Evolutionary conservation across 2,113 vertebrate genomes (phyloP), one percentile per base, ranked within the genome.

Genomic region (Tachysurus vachellii): DNA sequence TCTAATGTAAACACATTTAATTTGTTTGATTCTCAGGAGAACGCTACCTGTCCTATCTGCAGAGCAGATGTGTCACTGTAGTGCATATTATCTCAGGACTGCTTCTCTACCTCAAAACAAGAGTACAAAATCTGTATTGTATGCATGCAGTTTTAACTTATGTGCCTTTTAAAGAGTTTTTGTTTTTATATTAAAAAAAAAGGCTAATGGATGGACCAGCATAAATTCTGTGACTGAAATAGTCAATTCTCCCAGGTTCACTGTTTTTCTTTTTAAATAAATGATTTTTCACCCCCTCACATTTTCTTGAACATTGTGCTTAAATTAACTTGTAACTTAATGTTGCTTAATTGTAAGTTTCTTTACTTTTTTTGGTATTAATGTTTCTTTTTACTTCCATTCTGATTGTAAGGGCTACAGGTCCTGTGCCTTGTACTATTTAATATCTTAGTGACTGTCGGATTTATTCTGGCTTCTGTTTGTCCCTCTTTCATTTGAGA

Each of bases 31-130:
- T 42, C 61, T 50, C 91, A 96, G 95, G 94, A 95, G 7, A 96
- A 94, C 87, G 8, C 88, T 88, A 95, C 93, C 17, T 96, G 95
- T 90, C 95, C 95, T 0, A 94, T 95, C 86, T 96, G 95, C 92
- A 92, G 95, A 89, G 93, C 87, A 0, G 93, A 95, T 90, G 91
- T 95, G 62, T 91, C 92, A 0, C 90, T 93, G 9, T 62, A 85
- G 2, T 73, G 56, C 73, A 3, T 50, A 16, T 66, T 62, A 66
- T 36, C 73, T 85, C 82, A 87, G 77, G 77, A 73, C 62, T 59
- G 19, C 54, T 17, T 80, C 31, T 75, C 87, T 90, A 90, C 91
- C 88, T 91, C 91, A 59, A 54, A 66, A 17, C 23, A 42, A 17
- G 31, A 21, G 44, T 44, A n/a, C 26, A 64, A 28, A 62, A 21